Percentiles rank a stretch among this genome's conserved stretches.
Conservation (phyloP, 1,140 invertebrate genomes). For the Leptinotarsa defecta region DNA sequence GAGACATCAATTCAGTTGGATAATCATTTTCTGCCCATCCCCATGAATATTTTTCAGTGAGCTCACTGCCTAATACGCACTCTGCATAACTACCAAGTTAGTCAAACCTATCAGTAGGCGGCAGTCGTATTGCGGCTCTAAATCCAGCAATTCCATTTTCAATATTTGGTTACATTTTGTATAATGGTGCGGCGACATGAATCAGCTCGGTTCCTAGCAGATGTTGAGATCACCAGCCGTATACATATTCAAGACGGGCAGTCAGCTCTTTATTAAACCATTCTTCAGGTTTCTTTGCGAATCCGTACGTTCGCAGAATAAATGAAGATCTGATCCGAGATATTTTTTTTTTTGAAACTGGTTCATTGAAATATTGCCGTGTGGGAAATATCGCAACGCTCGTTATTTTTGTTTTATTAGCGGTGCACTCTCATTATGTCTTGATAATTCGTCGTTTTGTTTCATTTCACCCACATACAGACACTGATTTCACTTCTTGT, state of each 20-base stretch:
- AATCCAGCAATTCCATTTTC: slow-evolving; percentile 5
- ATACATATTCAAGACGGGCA: slow-evolving; percentile 20
- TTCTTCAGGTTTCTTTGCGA: slow-evolving; percentile 20
- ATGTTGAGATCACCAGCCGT: not conserved
- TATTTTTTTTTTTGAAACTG: not conserved
- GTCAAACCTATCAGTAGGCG: not conserved
- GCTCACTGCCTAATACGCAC: no score
- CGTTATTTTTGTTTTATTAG: not conserved
- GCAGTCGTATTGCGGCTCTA: not conserved
- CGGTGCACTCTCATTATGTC: no score
- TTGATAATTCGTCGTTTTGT: no score
- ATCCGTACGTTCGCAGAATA: slow-evolving; percentile 18
- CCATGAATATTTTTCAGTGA: no score
- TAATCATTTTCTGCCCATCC: no score
- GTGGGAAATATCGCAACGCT: slow-evolving; percentile 6
- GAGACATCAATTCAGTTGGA: no score
- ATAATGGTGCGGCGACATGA: slow-evolving; percentile 7
- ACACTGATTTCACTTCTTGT: no score
- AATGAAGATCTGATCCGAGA: slow-evolving; percentile 9
- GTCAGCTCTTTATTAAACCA: slow-evolving; percentile 24
- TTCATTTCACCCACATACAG: no score
- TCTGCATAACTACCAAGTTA: no score
- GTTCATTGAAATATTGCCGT: not conserved
- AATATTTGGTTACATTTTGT: slow-evolving; percentile 14
- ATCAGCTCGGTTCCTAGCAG: slow-evolving; percentile 4